Conservation (phyloP, 2,797 vertebrate genomes). For the Sphenodon punctatus region DNA sequence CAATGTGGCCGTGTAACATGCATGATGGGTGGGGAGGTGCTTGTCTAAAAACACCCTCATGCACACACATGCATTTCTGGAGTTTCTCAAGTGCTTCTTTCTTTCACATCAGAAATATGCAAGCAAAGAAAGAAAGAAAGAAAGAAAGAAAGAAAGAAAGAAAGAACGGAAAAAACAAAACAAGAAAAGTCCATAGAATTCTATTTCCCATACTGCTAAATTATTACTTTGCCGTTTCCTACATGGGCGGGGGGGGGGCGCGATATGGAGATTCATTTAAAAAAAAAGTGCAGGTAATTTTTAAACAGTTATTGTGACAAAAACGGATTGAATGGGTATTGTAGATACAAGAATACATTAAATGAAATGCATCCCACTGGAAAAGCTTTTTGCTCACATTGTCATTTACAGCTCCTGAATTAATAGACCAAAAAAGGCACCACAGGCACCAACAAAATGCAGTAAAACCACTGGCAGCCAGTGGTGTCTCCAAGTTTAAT, state of each 20-base stretch:
- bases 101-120: neutral
- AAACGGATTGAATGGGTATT: constrained; percentile 64
- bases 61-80: too few species aligned
- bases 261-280: constrained; percentile 41
- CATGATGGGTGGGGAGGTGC: too few species aligned
- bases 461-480: constrained; percentile 90
- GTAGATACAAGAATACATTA: constrained; percentile 65
- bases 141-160: neutral
- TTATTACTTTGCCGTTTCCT: neutral
- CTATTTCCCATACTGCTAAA: neutral
- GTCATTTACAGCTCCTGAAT: constrained; percentile 86
- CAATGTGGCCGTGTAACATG: too few species aligned
- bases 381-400: constrained; percentile 80
- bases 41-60: too few species aligned
- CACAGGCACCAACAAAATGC: constrained; percentile 90
- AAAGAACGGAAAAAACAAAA: neutral
- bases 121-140: neutral
- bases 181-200: neutral
- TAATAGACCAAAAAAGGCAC: constrained; percentile 94
- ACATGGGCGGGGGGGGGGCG: neutral
- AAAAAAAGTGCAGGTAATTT: constrained; percentile 68
- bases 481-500: constrained; percentile 91
- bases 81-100: neutral
- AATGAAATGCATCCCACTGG: constrained; percentile 79
- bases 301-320: constrained; percentile 73